A percentile compares a stretch with the other conserved stretches of the same genome.
Conservation (phyloP, 2,888 invertebrate species). For the Caenorhabditis uteleia region DNA sequence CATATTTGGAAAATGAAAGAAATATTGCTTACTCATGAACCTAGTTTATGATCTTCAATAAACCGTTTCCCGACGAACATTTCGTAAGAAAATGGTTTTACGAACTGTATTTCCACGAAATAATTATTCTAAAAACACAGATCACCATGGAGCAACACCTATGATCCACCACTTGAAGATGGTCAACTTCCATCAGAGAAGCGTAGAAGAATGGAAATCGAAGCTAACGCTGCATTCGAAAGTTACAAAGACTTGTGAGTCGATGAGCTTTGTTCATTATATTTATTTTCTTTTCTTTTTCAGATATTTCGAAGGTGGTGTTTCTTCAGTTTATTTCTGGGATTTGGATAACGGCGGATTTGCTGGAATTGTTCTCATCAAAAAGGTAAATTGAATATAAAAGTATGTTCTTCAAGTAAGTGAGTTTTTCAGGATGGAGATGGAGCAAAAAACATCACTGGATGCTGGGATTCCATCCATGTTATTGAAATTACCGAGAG, state of each 20-base stretch:
- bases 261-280: too few relatives aligned
- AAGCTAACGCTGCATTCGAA: constrained; percentile 97
- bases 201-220: constrained; percentile 90
- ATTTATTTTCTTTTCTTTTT: constrained; percentile 76
- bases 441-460: constrained; percentile 96
- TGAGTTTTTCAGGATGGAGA: constrained; percentile 76
- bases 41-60: constrained; percentile 3
- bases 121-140: too few relatives aligned
- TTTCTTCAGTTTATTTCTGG: constrained; percentile 98
- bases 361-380: constrained; percentile 95
- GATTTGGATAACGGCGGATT: constrained; percentile 95
- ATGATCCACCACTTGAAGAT: constrained; percentile 95
- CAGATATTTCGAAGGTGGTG: constrained; percentile 99
- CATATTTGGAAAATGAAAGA: background rate
- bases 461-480: constrained; percentile 99
- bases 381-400: constrained; percentile 78
- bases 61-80: too few relatives aligned
- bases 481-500: constrained; percentile 88
- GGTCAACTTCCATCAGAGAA: constrained; percentile 97
- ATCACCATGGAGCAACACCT: constrained; percentile 98
- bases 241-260: constrained; percentile 85
- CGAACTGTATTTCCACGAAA: too few relatives aligned
- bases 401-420: background rate
- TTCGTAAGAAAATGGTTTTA: background rate
- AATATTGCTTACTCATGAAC: too few relatives aligned